Base-by-base conservation (phyloP, 2,888 invertebrate genomes). In the Meganola albula region DNA sequence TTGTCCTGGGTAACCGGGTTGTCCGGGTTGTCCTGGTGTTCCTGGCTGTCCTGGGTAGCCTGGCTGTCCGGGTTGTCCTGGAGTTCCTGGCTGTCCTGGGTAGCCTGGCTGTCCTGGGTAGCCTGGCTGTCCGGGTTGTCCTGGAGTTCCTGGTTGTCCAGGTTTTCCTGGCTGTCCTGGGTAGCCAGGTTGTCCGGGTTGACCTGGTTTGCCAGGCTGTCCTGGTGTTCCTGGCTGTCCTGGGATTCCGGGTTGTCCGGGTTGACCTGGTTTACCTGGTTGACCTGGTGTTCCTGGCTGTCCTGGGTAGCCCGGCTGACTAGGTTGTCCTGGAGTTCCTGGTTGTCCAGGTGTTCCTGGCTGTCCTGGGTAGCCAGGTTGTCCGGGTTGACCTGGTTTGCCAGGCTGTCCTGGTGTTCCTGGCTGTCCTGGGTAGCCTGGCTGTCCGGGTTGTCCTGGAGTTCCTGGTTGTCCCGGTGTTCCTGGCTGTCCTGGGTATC, bases 171-270 rank as follows among this genome's bases (percentile, higher is more conserved):
- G 35, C 0, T 39, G 13, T 5, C 37, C 40, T 0, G 42, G 31
- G 1, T 13, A 1, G 0, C 40, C 34, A 0, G 40, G 37, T 1
- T 21, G 11, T 1, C 34, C 32, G 7, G 27, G 38, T 1, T 33
- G 4, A 16, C 24, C 40, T 2, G 31, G 31, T 0, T 27, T 3
- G 6, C 38, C 38, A 7, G 34, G 41, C 0, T 28, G 1, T 1
- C 32, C 44, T 1, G 36, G 34, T 0, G 36, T 4, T 0, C 41
- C 43, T 0, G 41, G 37, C 0, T 31, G 20, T 0, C 40, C 36
- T 2, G 35, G 35, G 1, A 31, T 2, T 2, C 40, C 40, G 2
- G 40, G 40, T 3, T 34, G 4, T 4, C 37, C 30, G 13, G 39
- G 38, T 3, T 36, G 8, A n/a, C 35, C 41, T 5, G 34, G 34